Conservation (phyloP, 2,113 vertebrate genomes). For the Sylvietta virens region DNA sequence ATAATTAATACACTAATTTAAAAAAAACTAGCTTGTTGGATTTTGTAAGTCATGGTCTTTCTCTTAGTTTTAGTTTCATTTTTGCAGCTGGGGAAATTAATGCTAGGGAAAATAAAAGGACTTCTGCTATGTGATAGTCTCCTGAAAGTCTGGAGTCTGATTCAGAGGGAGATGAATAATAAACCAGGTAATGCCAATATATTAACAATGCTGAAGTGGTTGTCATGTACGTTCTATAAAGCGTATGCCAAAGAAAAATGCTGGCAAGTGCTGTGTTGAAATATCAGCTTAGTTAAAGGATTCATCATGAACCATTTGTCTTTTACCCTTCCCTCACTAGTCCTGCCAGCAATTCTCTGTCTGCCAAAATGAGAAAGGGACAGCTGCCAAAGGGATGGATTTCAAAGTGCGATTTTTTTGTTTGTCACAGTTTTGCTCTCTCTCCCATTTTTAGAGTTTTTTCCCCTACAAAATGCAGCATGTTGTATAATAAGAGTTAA, state of each 20-base stretch:
- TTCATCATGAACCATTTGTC: conserved; percentile 65
- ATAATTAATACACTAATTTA: not conserved
- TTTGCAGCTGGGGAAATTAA: not conserved
- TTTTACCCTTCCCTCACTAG: conserved; percentile 61
- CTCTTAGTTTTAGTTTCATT: not conserved
- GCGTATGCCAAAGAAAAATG: conserved; percentile 40
- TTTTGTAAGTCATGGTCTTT: not conserved
- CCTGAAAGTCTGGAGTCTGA: not conserved
- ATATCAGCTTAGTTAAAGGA: conserved; percentile 69
- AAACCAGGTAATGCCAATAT: conserved; percentile 53
- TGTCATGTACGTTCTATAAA: conserved; percentile 40
- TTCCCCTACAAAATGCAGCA: not conserved
- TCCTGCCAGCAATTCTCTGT: conserved; percentile 37
- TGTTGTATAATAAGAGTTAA: conserved; percentile 13
- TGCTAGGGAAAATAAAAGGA: not conserved
- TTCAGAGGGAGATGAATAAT: conserved; percentile 32
- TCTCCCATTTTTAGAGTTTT: not conserved
- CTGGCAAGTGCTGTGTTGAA: conserved; percentile 56
- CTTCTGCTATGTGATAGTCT: not conserved
- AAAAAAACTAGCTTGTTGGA: not conserved
- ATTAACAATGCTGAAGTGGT: conserved; percentile 54
- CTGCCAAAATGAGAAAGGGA: conserved; percentile 59
- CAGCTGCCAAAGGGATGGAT: conserved; percentile 50
- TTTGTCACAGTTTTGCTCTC: conserved; percentile 22
- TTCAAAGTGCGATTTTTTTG: conserved; percentile 26